A percentile compares a stretch with the other conserved stretches of the same genome.
Evolutionary conservation across 1,140 invertebrate genomes (phyloP).

Genomic region (Lethrus apterus): DNA sequence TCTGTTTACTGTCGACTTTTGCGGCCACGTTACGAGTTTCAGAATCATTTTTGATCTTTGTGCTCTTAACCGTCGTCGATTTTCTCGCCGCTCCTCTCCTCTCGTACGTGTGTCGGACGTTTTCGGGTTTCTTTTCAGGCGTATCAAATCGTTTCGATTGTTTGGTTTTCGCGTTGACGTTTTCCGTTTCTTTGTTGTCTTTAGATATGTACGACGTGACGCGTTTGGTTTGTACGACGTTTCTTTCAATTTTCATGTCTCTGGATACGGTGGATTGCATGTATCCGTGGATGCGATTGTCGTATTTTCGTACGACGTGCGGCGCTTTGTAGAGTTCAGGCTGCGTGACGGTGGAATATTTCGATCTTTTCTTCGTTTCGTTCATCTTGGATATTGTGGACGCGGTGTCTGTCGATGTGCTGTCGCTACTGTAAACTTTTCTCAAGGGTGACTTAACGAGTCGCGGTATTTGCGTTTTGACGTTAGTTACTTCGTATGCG

Average conservation of each 20-base stretch:
- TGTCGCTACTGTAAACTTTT: constrained; percentile 14
- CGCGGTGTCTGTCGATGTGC: constrained; percentile 14
- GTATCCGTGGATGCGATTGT: constrained; percentile 37
- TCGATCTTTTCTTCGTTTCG: constrained; percentile 21
- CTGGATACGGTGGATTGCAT: constrained; percentile 45
- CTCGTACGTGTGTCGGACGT: too few species aligned
- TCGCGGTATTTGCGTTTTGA: constrained; percentile 16
- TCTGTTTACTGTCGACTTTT: too few species aligned
- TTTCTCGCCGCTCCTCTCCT: too few species aligned
- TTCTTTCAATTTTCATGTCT: constrained; percentile 42
- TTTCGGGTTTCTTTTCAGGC: constrained; percentile 1
- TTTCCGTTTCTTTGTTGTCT: constrained; percentile 17
- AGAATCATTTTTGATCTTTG: too few species aligned
- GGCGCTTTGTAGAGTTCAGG: constrained; percentile 12
- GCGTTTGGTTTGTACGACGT: constrained; percentile 21
- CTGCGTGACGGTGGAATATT: too few species aligned
- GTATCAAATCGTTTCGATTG: not conserved
- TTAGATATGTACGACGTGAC: constrained; percentile 4
- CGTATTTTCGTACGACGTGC: constrained; percentile 20
- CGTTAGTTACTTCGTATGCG: constrained; percentile 6
- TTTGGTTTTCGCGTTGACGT: not conserved
- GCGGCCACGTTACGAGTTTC: too few species aligned
- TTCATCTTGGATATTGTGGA: constrained; percentile 18
- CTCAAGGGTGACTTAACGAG: constrained; percentile 3
- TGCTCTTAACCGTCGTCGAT: too few species aligned